These are phyloP conservation scores for Cynodonichthys magdalenae DNA, from an alignment of 2,797 vertebrate species.

Conservation along the genomic window DNA sequence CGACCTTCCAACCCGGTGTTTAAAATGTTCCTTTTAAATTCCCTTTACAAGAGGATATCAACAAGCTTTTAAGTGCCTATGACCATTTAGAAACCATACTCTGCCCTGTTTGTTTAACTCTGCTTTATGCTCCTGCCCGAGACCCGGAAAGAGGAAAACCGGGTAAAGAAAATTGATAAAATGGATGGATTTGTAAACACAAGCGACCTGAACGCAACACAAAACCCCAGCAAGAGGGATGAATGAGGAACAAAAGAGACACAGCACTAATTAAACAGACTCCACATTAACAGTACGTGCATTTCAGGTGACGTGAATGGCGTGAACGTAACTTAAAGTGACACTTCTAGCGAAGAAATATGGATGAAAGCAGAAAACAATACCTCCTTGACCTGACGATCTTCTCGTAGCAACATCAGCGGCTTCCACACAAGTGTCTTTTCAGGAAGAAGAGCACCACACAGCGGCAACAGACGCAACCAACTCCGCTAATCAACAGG, in stretches of 20 bases:
- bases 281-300: background rate
- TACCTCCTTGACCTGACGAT: conserved; percentile 48
- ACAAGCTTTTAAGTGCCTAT: background rate
- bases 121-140: too few relatives aligned
- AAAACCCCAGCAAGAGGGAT: conserved; percentile 38
- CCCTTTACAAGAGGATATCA: conserved; percentile 8
- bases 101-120: background rate
- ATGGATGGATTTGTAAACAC: conserved; percentile 64
- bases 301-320: accelerated
- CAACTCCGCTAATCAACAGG: conserved; percentile 34
- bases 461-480: conserved; percentile 78
- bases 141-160: too few relatives aligned
- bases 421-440: conserved; percentile 51
- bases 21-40: conserved; percentile 39
- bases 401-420: conserved; percentile 20
- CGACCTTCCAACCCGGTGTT: conserved; percentile 21
- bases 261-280: conserved; percentile 27
- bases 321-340: background rate
- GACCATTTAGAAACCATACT: too few relatives aligned
- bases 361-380: background rate
- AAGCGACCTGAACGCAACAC: conserved; percentile 46
- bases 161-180: too few relatives aligned
- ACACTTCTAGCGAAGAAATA: background rate
- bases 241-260: conserved; percentile 28
- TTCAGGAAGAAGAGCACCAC: conserved; percentile 74